These are phyloP conservation scores for Aromia moschata DNA, from an alignment of 2,888 invertebrate genomes.

Conservation along the genomic window DNA sequence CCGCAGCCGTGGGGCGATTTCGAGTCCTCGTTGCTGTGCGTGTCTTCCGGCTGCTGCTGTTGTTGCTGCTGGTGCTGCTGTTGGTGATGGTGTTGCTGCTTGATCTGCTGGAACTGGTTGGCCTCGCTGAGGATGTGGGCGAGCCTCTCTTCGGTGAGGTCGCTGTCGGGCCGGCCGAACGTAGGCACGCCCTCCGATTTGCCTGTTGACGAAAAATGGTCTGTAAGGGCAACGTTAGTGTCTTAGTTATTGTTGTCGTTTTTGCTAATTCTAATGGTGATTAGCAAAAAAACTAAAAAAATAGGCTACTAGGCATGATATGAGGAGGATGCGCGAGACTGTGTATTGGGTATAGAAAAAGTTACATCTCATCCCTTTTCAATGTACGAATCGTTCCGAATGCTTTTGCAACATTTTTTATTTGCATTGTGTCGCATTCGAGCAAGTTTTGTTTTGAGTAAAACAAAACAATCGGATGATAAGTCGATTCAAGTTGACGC, in stretches of 20 bases:
- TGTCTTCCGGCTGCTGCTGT: conserved; percentile 58
- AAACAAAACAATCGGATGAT: too few species aligned
- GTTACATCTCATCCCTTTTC: conserved; percentile 19
- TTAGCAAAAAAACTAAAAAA: conserved; percentile 29
- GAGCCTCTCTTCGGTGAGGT: conserved; percentile 89
- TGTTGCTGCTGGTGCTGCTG: conserved; percentile 74
- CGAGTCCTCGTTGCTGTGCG: conserved; percentile 83
- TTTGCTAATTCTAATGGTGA: too few species aligned
- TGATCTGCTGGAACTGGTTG: conserved; percentile 80
- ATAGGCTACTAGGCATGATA: too few species aligned
- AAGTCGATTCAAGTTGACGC: too few species aligned
- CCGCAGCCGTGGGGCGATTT: conserved; percentile 83
- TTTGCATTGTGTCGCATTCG: too few species aligned
- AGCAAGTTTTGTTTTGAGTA: too few species aligned
- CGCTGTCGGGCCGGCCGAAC: conserved; percentile 78
- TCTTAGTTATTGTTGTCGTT: conserved; percentile 36
- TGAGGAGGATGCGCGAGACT: too few species aligned
- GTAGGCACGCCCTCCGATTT: conserved; percentile 85
- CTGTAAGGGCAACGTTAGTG: conserved; percentile 55
- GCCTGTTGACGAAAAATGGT: conserved; percentile 69
- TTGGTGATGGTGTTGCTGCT: conserved; percentile 70
- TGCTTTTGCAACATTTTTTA: too few species aligned
- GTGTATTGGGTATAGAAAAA: neutral
- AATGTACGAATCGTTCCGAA: neutral
- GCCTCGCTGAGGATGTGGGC: conserved; percentile 94